phyloP scores from a whole-genome alignment of 2,888 invertebrate genomes.

The Aphidius colemani region DNA sequence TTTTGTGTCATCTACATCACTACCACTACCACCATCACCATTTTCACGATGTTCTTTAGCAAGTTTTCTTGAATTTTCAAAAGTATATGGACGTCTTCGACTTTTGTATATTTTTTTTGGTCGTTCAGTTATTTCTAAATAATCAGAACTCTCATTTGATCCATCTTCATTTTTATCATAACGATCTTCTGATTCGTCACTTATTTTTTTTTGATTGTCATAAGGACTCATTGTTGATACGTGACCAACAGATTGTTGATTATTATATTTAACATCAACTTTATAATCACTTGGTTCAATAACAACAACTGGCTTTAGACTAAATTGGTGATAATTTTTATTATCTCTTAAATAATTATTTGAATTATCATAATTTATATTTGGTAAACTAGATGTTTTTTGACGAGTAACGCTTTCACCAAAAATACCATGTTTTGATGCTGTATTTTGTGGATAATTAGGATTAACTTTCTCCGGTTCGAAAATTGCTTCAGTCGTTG shows the following conservation, averaged over 20 bases:
- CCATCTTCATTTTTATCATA: slow-evolving; percentile 44
- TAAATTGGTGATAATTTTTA: slow-evolving; percentile 11
- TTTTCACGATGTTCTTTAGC: slow-evolving; percentile 51
- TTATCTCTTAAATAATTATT: neutral
- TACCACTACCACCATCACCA: neutral
- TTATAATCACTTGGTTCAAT: slow-evolving; percentile 44
- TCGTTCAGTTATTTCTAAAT: slow-evolving; percentile 48
- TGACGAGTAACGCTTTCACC: slow-evolving; percentile 26
- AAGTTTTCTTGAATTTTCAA: slow-evolving; percentile 42
- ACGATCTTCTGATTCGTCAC: slow-evolving; percentile 31
- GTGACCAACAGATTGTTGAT: slow-evolving; percentile 27
- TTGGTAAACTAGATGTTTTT: slow-evolving; percentile 32
- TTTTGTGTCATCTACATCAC: slow-evolving; percentile 36
- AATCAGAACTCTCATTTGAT: slow-evolving; percentile 49
- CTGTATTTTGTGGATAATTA: slow-evolving; percentile 39
- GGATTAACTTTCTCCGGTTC: slow-evolving; percentile 40
- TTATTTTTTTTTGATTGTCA: slow-evolving; percentile 13
- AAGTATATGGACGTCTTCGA: slow-evolving; percentile 42
- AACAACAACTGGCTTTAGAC: slow-evolving; percentile 46
- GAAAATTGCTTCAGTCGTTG: slow-evolving; percentile 12
- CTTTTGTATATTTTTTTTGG: slow-evolving; percentile 45
- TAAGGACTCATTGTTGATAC: slow-evolving; percentile 30
- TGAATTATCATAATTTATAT: slow-evolving; percentile 34
- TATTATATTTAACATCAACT: slow-evolving; percentile 37
- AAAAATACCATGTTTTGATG: slow-evolving; percentile 28